These are phyloP conservation scores for Ichneumoninae sp. DNA, from an alignment of 2,888 invertebrate species.

Conservation along the genomic window DNA sequence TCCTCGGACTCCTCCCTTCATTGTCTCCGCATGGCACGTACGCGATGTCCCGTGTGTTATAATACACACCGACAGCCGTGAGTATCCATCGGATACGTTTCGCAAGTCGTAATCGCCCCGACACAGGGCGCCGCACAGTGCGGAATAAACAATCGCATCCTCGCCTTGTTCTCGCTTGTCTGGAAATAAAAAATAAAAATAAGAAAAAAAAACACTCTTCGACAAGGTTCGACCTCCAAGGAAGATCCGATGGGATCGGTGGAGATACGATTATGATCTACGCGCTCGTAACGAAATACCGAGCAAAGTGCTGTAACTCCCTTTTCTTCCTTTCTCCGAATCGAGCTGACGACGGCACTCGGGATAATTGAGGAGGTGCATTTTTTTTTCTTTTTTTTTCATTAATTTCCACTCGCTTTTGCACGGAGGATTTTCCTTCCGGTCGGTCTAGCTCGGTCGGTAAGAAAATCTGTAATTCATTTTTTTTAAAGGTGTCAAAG, in stretches of 20 bases:
- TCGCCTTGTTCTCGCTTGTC: neutral
- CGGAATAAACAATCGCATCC: conserved; percentile 47
- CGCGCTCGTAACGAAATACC: conserved; percentile 45
- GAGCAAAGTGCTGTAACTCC: conserved; percentile 1
- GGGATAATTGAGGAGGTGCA: no score
- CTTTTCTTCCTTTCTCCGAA: conserved; percentile 29
- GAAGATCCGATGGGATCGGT: conserved; percentile 61
- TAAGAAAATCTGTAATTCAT: no score
- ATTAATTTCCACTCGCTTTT: no score
- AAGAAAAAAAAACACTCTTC: neutral
- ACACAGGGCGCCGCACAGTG: conserved; percentile 46
- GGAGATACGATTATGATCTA: conserved; percentile 54
- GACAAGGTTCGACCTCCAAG: neutral
- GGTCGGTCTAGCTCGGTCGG: no score
- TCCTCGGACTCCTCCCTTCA: conserved; percentile 60
- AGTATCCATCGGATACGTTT: conserved; percentile 33
- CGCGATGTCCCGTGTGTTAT: neutral
- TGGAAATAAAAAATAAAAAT: neutral
- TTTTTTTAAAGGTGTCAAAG: no score
- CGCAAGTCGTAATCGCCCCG: conserved; percentile 55
- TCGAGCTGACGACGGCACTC: neutral
- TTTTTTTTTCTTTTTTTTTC: no score
- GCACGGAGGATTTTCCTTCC: no score
- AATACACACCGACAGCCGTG: conserved; percentile 9
- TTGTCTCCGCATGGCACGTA: conserved; percentile 40